phyloP scores from a whole-genome alignment of 2,797 vertebrate species.

The Brachyrhaphis roseni region DNA sequence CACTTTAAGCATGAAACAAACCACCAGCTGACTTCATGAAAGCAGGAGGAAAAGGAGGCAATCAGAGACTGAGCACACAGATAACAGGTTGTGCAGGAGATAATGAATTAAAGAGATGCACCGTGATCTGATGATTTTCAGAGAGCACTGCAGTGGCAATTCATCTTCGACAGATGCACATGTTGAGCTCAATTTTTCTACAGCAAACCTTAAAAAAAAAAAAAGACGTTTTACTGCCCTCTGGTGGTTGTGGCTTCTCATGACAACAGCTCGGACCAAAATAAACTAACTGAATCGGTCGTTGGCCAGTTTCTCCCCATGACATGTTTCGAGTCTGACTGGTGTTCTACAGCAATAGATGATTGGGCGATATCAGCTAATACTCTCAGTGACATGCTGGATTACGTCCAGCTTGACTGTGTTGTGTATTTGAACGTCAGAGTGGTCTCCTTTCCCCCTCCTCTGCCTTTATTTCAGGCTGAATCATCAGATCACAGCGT shows the following conservation, averaged over 20 bases:
- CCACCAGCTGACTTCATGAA: slow-evolving; percentile 16
- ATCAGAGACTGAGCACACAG: neutral
- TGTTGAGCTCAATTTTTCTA: slow-evolving; percentile 59
- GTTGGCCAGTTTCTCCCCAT: slow-evolving; percentile 55
- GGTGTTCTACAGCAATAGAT: slow-evolving; percentile 60
- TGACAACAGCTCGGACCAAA: slow-evolving; percentile 34
- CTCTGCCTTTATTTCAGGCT: slow-evolving; percentile 68
- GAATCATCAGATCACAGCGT: slow-evolving; percentile 80
- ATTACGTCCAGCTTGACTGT: slow-evolving; percentile 56
- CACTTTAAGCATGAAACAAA: slow-evolving; percentile 15
- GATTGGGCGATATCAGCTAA: slow-evolving; percentile 64
- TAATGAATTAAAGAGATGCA: slow-evolving; percentile 40
- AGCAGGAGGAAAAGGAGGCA: neutral
- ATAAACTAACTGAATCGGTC: slow-evolving; percentile 33
- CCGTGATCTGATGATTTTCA: slow-evolving; percentile 61
- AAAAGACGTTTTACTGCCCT: slow-evolving; percentile 66
- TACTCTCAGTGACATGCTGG: slow-evolving; percentile 61
- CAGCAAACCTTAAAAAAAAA: slow-evolving; percentile 18
- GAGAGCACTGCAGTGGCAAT: slow-evolving; percentile 64
- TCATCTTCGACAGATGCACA: slow-evolving; percentile 61
- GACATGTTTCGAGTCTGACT: slow-evolving; percentile 49
- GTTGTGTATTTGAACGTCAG: slow-evolving; percentile 76
- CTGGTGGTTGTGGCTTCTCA: slow-evolving; percentile 60
- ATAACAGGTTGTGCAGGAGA: slow-evolving; percentile 8
- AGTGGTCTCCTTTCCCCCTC: slow-evolving; percentile 36